Base-by-base conservation (phyloP, 2,888 invertebrate species). In the Athrips mouffetella region DNA sequence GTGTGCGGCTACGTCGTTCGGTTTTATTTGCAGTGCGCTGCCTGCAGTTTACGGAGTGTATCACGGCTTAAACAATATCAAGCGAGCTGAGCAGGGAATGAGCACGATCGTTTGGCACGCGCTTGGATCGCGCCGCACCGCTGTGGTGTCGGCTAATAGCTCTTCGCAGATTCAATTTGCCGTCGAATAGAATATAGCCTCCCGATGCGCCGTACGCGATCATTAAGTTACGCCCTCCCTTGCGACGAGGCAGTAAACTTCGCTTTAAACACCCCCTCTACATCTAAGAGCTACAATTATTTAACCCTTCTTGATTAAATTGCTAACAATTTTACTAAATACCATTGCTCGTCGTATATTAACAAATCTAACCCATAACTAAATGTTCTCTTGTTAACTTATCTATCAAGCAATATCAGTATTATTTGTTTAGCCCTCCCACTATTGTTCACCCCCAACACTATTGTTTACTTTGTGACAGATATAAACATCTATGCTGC, bases 151-250 rank as follows among this genome's bases (percentile, higher is more conserved):
- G 71, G 76, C 82, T 86, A 84, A 86, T 85, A 83, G 84, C 81
- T 82, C 80, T 77, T 81, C 78, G 71, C 80, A 82, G 79, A 85
- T 86, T 86, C 80, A 85, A 86, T 86, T 85, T 85, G 75, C 76
- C 70, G 68, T 73, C 78, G 76, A 80, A 86, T 80, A 80, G 82
- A 80, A 75, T 76, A 78, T 77, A 80, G 73, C 76, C 78, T 78
- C 78, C 76, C 75, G 62, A 72, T 70, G 75, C 76, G 76, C 76
- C 74, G 73, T 76, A 74, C 73, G 74, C 75, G 73, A 82, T 84
- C 80, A 85, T 84, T 84, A 82, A 80, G 76, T 81, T 80, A 80
- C 76, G 67, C 74, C 73, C 70, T 67, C 74, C 71, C 73, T 73
- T 75, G 63, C 64, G 59, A 56, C 59, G 63, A 61, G 62, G 63